Percentiles rank a stretch among this genome's conserved stretches.
Evolutionary conservation across 2,888 invertebrate genomes (phyloP).

Genomic region (Tryphoninae sp.): DNA sequence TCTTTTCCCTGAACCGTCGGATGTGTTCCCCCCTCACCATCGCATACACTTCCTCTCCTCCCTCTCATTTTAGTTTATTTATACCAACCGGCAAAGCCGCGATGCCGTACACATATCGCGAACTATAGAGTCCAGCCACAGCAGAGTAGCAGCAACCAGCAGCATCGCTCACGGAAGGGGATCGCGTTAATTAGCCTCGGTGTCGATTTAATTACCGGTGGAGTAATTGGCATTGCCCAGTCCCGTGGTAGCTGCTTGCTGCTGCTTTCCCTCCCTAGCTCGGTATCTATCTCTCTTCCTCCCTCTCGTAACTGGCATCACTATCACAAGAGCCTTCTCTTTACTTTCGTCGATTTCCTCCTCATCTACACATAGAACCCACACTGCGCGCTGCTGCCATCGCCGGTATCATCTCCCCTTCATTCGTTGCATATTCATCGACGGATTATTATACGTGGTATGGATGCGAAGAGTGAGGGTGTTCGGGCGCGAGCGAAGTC

Average conservation of each 20-base stretch:
- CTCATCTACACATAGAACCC: slow-evolving; percentile 19
- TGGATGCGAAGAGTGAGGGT: slow-evolving; percentile 45
- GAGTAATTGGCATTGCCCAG: slow-evolving; percentile 78
- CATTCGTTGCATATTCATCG: slow-evolving; percentile 79
- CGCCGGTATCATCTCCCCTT: slow-evolving; percentile 54
- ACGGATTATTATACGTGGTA: slow-evolving; percentile 73
- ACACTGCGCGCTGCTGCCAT: slow-evolving; percentile 41
- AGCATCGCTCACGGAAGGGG: slow-evolving; percentile 60
- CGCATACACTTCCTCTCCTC: neutral
- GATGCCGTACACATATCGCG: slow-evolving; percentile 40
- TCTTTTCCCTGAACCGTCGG: slow-evolving; percentile 55
- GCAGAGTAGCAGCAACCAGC: slow-evolving; percentile 41
- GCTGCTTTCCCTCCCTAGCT: slow-evolving; percentile 65
- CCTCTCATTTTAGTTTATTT: slow-evolving; percentile 59
- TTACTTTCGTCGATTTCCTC: slow-evolving; percentile 52
- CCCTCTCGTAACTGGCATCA: slow-evolving; percentile 61
- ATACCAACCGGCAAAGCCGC: slow-evolving; percentile 49
- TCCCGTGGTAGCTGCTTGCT: slow-evolving; percentile 70
- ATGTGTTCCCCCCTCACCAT: slow-evolving; percentile 2
- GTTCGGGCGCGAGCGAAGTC: slow-evolving; percentile 46
- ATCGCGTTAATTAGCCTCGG: slow-evolving; percentile 78
- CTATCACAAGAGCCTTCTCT: slow-evolving; percentile 43
- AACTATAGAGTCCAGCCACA: slow-evolving; percentile 43
- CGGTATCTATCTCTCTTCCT: slow-evolving; percentile 63
- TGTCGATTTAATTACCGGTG: slow-evolving; percentile 80